A percentile compares a stretch with the other conserved stretches of the same genome.
Evolutionary conservation across 2,113 vertebrate species (phyloP).

Genomic region (Chloroceryle aenea): DNA sequence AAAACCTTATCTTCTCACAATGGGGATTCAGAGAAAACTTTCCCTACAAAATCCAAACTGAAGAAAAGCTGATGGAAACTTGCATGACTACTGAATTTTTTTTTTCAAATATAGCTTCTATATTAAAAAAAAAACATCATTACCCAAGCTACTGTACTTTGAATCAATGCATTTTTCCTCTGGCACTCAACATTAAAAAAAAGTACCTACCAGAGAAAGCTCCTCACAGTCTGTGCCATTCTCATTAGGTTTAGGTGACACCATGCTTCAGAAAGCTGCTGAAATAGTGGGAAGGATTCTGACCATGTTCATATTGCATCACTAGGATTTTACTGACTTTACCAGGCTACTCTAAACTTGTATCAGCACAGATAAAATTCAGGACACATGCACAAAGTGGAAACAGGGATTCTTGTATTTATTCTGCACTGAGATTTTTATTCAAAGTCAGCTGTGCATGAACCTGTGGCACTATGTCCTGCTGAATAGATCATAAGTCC

Average conservation of each 20-base stretch:
- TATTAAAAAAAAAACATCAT: not conserved
- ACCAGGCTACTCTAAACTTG: not conserved
- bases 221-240: not conserved
- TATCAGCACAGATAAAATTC: not conserved
- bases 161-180: not conserved
- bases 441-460: not conserved
- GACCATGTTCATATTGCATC: not conserved
- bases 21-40: not conserved
- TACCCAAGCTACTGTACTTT: not conserved
- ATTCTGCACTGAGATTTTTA: not conserved
- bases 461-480: not conserved
- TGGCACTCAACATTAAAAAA: not conserved
- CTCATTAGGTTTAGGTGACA: not conserved
- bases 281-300: not conserved
- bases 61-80: not conserved
- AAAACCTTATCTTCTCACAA: not conserved
- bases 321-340: not conserved
- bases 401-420: not conserved
- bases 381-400: not conserved
- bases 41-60: not conserved
- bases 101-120: not conserved
- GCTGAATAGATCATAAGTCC: not conserved
- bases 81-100: not conserved
- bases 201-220: not conserved
- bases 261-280: not conserved